A percentile compares a stretch with the other conserved stretches of the same genome.
Conservation (phyloP, 2,113 vertebrate genomes). For the Tiliqua scincoides region DNA sequence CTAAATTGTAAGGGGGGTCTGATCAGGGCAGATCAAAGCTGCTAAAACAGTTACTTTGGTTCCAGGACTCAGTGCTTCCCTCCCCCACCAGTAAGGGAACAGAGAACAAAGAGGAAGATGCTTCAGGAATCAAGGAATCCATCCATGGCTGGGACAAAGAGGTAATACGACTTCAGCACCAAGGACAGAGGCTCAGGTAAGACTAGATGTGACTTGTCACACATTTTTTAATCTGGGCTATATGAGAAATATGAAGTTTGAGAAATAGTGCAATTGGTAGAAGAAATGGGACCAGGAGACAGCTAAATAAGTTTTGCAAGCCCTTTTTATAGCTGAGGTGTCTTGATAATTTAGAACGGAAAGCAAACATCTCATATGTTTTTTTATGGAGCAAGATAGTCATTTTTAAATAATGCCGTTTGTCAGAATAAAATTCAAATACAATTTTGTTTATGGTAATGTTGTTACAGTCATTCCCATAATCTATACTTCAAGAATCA, state of each 20-base stretch:
- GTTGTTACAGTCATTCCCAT: neutral
- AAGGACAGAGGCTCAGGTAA: conserved; percentile 19
- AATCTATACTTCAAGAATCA: neutral
- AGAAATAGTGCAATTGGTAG: neutral
- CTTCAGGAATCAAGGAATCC: neutral
- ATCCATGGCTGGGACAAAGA: neutral
- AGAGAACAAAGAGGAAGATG: conserved; percentile 3
- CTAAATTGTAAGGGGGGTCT: conserved; percentile 1
- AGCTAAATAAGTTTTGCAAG: neutral
- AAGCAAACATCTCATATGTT: neutral
- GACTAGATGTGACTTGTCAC: neutral
- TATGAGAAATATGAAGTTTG: neutral
- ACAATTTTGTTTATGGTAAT: neutral
- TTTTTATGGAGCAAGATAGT: neutral
- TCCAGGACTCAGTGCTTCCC: neutral
- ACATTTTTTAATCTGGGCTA: neutral
- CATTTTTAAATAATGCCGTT: neutral
- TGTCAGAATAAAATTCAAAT: neutral
- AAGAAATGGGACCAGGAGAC: neutral
- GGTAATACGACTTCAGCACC: conserved; percentile 11
- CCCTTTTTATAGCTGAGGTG: neutral
- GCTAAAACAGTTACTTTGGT: neutral
- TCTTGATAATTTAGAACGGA: neutral
- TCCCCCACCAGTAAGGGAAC: neutral
- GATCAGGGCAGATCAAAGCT: conserved; percentile 24